A percentile compares a stretch with the other conserved stretches of the same genome.
phyloP scores from a whole-genome alignment of 1,140 invertebrate species.

The Rhagoletis zephyria region DNA sequence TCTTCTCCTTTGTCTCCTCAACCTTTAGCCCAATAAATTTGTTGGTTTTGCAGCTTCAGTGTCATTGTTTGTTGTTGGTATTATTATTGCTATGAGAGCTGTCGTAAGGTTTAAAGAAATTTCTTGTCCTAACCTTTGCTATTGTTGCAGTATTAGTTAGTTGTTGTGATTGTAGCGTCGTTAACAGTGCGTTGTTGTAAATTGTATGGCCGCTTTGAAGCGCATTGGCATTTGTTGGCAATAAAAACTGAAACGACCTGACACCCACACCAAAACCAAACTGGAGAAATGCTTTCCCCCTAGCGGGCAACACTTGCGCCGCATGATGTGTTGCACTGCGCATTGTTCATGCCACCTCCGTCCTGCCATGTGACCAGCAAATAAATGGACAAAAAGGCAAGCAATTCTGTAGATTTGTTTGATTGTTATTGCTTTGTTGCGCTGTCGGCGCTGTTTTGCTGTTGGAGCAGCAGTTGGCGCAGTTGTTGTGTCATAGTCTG shows the following conservation, averaged over 20 bases:
- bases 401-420: constrained; percentile 40
- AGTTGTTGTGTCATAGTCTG: background rate
- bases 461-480: background rate
- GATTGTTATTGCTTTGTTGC: constrained; percentile 38
- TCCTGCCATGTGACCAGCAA: background rate
- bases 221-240: constrained; percentile 35
- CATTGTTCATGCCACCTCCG: background rate
- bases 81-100: too few relatives aligned
- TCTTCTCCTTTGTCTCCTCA: too few relatives aligned
- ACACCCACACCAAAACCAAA: background rate
- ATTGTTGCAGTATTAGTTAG: background rate
- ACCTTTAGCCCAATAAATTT: too few relatives aligned
- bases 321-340: background rate
- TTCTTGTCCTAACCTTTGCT: too few relatives aligned
- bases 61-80: too few relatives aligned
- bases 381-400: constrained; percentile 36
- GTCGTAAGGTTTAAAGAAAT: too few relatives aligned
- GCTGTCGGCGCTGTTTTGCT: background rate
- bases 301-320: background rate
- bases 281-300: background rate
- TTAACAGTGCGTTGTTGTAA: background rate
- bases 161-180: background rate
- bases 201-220: constrained; percentile 5
- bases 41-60: too few relatives aligned
- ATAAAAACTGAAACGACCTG: constrained; percentile 32